phyloP scores from a whole-genome alignment of 1,140 invertebrate genomes.

The Zaprionus kolodkinae region DNA sequence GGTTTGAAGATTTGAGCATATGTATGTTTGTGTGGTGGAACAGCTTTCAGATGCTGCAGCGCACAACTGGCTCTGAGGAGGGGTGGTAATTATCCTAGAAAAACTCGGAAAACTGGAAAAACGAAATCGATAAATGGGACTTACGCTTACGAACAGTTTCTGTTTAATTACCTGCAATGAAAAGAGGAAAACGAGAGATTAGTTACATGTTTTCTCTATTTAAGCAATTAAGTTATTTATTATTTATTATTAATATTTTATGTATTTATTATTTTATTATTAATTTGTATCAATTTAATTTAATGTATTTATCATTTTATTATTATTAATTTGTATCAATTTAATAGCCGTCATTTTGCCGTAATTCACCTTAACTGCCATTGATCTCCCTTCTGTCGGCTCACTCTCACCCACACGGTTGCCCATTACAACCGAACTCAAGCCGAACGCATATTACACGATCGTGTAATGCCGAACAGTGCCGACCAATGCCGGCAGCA shows the following conservation, averaged over 20 bases:
- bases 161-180: constrained; percentile 64
- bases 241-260: neutral
- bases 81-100: constrained; percentile 15
- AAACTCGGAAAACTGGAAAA: constrained; percentile 2
- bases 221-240: too few relatives aligned
- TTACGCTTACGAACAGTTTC: constrained; percentile 17
- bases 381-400: neutral
- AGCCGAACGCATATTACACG: constrained; percentile 3
- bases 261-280: neutral
- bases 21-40: constrained; percentile 35
- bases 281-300: neutral
- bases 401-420: neutral
- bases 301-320: neutral
- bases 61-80: neutral
- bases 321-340: neutral
- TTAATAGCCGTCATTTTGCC: neutral
- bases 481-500: constrained; percentile 29
- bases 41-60: constrained; percentile 9
- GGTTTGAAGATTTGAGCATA: constrained; percentile 29
- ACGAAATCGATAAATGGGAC: constrained; percentile 35
- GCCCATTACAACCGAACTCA: neutral
- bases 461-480: neutral
- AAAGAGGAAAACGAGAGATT: neutral
- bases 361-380: neutral
- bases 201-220: neutral